Conservation (phyloP, 2,797 vertebrate genomes). For the Coilia nasus region DNA sequence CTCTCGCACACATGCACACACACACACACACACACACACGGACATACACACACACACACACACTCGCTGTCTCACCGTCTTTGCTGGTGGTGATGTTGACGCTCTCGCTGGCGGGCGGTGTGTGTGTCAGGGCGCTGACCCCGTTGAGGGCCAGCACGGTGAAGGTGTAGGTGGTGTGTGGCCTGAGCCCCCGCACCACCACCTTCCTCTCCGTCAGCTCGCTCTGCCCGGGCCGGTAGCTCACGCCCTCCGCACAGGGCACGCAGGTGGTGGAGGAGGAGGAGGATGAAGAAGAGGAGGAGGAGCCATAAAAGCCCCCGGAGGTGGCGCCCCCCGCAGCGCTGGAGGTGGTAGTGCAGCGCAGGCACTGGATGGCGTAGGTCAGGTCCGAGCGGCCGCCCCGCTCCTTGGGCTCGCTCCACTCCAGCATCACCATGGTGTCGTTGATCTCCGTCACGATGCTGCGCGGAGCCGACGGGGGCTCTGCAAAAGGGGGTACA, state of each 20-base stretch:
- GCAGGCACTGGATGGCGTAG: conserved; percentile 73
- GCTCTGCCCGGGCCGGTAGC: conserved; percentile 64
- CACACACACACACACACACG: conserved; percentile 29
- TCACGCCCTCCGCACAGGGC: conserved; percentile 71
- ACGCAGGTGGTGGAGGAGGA: conserved; percentile 57
- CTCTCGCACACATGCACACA: conserved; percentile 48
- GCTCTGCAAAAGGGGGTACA: conserved; percentile 59
- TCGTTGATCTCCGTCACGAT: conserved; percentile 79
- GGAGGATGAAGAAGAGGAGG: background rate
- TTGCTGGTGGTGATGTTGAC: conserved; percentile 83
- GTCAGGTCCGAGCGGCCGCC: conserved; percentile 78
- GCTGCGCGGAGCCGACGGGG: conserved; percentile 79
- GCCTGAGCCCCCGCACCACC: conserved; percentile 74
- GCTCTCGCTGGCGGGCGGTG: conserved; percentile 66
- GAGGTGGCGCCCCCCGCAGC: conserved; percentile 57
- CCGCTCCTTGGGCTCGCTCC: conserved; percentile 80
- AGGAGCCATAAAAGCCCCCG: background rate
- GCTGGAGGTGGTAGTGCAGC: conserved; percentile 55
- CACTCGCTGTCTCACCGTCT: conserved; percentile 69
- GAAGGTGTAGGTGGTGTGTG: conserved; percentile 79
- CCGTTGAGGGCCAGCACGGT: conserved; percentile 79
- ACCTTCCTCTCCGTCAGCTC: conserved; percentile 71
- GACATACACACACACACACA: background rate
- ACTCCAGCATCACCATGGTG: conserved; percentile 78
- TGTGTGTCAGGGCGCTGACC: conserved; percentile 72